phyloP scores from a whole-genome alignment of 2,888 invertebrate species.

The Ennomos erosarius region DNA sequence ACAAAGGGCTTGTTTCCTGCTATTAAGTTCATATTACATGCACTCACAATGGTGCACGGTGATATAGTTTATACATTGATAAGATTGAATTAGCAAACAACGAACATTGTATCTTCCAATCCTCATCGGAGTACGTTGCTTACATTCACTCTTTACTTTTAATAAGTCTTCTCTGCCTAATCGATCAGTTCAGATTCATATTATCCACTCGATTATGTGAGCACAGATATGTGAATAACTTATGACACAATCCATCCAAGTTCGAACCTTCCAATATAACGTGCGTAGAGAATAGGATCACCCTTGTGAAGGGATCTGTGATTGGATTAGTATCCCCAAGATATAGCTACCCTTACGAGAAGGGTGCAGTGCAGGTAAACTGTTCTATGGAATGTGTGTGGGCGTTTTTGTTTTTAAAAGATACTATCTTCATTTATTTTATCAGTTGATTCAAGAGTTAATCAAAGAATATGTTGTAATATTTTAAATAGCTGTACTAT shows the following conservation, averaged over 20 bases:
- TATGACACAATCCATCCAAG: not conserved
- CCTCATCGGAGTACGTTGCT: no score
- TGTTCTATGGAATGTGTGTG: conserved; percentile 32
- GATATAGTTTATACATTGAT: conserved; percentile 15
- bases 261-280: no score
- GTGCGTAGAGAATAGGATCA: conserved; percentile 22
- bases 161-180: no score
- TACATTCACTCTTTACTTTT: no score
- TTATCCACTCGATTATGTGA: not conserved
- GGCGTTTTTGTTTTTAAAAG: conserved; percentile 10
- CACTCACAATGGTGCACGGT: conserved; percentile 46
- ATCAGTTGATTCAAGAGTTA: not conserved
- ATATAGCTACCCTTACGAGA: conserved; percentile 46
- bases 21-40: conserved; percentile 64
- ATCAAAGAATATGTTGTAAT: conserved; percentile 4
- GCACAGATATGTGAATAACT: not conserved
- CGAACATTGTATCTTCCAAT: not conserved
- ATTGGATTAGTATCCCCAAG: conserved; percentile 73
- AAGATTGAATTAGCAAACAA: conserved; percentile 7
- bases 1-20: conserved; percentile 77
- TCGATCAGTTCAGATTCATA: no score
- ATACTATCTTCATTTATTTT: not conserved
- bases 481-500: conserved; percentile 7
- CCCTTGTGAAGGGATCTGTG: conserved; percentile 57
- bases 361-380: conserved; percentile 48